Evolutionary conservation across 2,113 vertebrate genomes (phyloP), one percentile per base, ranked within the genome.

Genomic region (Clarias macrocephalus): DNA sequence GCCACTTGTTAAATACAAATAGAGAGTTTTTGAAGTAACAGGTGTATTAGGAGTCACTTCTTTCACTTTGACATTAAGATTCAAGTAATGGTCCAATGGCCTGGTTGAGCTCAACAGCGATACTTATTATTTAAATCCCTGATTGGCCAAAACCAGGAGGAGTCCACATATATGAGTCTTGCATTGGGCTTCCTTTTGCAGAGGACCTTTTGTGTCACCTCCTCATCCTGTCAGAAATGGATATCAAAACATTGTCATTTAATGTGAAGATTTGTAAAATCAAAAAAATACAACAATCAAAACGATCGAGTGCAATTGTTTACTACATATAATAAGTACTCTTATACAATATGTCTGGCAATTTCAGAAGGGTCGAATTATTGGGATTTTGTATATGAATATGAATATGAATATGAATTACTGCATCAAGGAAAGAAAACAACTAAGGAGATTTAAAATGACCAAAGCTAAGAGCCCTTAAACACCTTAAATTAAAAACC

Each of bases 61-160:
- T 89, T 77, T 77, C n/a, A 88, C 83, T 82, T 89, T 91, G 92
- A 92, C 92, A 92, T 83, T 85, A 84, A 89, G 0, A 28, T 87
- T 88, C 19, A 42, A 33, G 9, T 60, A 15, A 16, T 33, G 7
- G 28, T 80, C 28, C 63, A 76, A 57, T 62, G 6, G 37, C 62
- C 62, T 68, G 37, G 25, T 68, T 42, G 25, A 25, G 56, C 52
- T 63, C 70, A 25, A n/a, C 42, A 13, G 25, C 3, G 2, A 62
- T 48, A 18, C 68, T 57, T 37, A 33, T 37, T 56, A 70, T 73
- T 33, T 13, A 54, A 19, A 88, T 8, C 42, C 56, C 80, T 48
- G 59, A 76, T 63, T 66, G 59, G 70, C 37, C 76, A 30, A 80
- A 70, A 59, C 75, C 25, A 66, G 81, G 88, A 56, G 91, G 88